Evolutionary conservation across 1,140 invertebrate species (phyloP), one percentile per base, ranked within the genome.

Genomic region (Uloborus diversus): DNA sequence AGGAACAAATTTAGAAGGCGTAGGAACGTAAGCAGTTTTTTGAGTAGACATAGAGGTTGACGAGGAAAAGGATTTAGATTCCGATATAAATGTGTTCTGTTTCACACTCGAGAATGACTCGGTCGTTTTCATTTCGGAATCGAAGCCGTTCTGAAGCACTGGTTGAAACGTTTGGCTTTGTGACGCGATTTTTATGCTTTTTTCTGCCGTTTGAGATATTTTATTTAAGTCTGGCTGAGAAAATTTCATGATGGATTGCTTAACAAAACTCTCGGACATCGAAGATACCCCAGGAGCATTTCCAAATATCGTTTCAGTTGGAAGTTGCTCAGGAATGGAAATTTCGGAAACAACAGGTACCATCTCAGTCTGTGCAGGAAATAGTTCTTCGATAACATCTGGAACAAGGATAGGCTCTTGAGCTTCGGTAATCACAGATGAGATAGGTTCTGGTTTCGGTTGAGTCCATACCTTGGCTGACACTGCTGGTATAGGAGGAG

Each of bases 1-100:
- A 28, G 92, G 90, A 59, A 91, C 84, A 86, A 93, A 92, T 89
- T 90, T 90, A 42, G 89, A 89, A 81, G 91, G 89, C 86, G 89
- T 89, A 79, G 88, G 89, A 70, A 89, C 89, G 80, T 85, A 87
- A 53, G 85, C 87, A 61, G 32, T 17, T 27, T 82, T 37, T 17
- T 9, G 30, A 27, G 20, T 65, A 33, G 30, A 53, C 11, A 51
- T 28, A 23, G 61, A 42, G 51, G 59, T 42, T 33, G 28, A 27
- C 32, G 79, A 28, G n/a, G 56, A 27, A 1, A 65, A n/a, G 3
- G 68, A 42, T 30, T 27, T 71, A 3, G 79, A 56, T 57, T 78
- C 73, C 37, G 62, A 78, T 20, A 78, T 66, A 1, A 78, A 25
- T 28, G 73, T 78, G 61, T 56, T 73, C n/a, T 73, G 33, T 20